Percentiles rank a stretch among this genome's conserved stretches.
These are phyloP conservation scores for Tringa solitaria DNA, from an alignment of 2,113 vertebrate species.

Conservation along the genomic window DNA sequence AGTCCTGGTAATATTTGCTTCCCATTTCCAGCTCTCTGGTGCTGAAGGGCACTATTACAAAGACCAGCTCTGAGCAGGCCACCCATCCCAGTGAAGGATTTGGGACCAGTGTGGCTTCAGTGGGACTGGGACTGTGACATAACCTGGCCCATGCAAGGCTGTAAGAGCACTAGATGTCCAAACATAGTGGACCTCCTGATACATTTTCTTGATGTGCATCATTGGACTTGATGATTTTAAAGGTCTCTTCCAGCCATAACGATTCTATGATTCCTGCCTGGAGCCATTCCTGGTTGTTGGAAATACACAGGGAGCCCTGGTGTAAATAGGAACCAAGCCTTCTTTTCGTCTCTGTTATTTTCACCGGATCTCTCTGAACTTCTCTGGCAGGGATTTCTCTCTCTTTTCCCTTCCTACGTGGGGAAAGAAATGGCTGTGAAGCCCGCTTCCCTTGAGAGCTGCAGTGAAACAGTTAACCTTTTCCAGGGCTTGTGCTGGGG, in stretches of 20 bases:
- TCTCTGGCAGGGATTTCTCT: neutral
- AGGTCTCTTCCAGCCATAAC: neutral
- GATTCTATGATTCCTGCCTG: neutral
- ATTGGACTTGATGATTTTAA: neutral
- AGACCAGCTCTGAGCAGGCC: neutral
- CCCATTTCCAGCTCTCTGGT: neutral
- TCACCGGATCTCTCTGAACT: neutral
- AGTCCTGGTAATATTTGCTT: neutral
- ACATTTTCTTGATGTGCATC: neutral
- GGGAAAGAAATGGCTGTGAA: neutral
- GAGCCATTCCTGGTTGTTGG: neutral
- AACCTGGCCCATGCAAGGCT: neutral
- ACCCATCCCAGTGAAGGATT: neutral
- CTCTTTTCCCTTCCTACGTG: neutral
- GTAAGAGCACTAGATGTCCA: neutral
- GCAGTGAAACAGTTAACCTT: slow-evolving; percentile 47
- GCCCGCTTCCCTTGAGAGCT: fast-evolving
- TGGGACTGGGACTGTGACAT: neutral
- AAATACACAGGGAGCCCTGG: neutral
- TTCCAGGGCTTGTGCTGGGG: neutral
- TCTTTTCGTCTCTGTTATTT: neutral
- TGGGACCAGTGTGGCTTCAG: neutral
- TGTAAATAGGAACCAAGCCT: neutral
- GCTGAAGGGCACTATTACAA: neutral
- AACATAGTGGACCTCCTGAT: neutral